phyloP scores from a whole-genome alignment of 2,113 vertebrate genomes.

The Ceyx cyanopectus region DNA sequence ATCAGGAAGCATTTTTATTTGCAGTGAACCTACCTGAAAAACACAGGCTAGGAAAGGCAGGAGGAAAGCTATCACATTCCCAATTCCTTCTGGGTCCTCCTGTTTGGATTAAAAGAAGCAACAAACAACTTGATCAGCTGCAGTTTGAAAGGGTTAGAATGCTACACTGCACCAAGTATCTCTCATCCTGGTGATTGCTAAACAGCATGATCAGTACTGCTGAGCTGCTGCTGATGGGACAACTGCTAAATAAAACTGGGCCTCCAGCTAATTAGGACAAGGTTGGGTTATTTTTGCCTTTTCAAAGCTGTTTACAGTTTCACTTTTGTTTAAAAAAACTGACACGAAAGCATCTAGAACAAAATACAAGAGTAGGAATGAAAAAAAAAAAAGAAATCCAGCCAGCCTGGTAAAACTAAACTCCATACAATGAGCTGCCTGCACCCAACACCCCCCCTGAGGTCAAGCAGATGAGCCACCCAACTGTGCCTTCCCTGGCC shows the following conservation, averaged over 20 bases:
- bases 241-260: constrained; percentile 6
- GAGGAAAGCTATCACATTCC: constrained; percentile 91
- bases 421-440: background rate
- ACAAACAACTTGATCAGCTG: background rate
- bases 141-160: background rate
- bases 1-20: background rate
- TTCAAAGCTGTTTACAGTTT: background rate
- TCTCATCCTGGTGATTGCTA: background rate
- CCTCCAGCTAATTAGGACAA: background rate
- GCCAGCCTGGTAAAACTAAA: background rate
- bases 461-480: background rate
- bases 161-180: background rate
- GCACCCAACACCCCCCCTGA: background rate
- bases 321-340: background rate
- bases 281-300: background rate
- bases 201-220: background rate
- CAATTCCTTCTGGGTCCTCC: constrained; percentile 89
- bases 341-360: background rate
- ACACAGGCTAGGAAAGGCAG: constrained; percentile 89
- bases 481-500: background rate
- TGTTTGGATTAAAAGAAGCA: constrained; percentile 59
- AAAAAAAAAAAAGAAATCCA: background rate
- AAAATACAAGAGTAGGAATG: background rate
- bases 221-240: background rate
- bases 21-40: constrained; percentile 82